phyloP scores from a whole-genome alignment of 2,113 vertebrate genomes.

The Thamnaconus septentrionalis region DNA sequence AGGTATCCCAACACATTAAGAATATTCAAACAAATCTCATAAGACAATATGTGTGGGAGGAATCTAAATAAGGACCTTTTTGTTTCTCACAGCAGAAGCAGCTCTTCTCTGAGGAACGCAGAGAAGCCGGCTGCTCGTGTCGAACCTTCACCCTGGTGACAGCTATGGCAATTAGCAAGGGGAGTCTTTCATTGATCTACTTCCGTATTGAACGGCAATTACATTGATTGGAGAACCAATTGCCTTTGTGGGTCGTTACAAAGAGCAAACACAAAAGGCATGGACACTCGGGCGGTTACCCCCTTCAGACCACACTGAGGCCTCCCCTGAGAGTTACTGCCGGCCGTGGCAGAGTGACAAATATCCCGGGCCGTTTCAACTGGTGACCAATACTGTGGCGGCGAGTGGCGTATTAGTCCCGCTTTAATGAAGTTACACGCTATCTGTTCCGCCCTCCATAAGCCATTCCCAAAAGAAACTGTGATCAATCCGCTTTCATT shows the following conservation, averaged over 20 bases:
- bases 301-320: background rate
- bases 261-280: background rate
- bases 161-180: background rate
- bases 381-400: conserved; percentile 17
- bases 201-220: conserved; percentile 10
- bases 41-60: background rate
- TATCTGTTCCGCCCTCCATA: background rate
- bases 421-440: conserved; percentile 30
- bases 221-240: conserved; percentile 6
- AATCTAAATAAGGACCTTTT: background rate
- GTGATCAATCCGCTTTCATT: conserved; percentile 1
- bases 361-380: background rate
- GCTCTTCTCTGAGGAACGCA: background rate
- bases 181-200: background rate
- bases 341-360: background rate
- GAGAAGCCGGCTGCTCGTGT: too few species aligned
- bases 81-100: background rate
- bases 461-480: conserved; percentile 8
- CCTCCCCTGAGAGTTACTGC: background rate
- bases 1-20: too few species aligned
- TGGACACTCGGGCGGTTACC: background rate
- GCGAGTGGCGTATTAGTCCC: background rate
- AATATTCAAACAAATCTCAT: background rate
- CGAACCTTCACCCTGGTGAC: background rate
- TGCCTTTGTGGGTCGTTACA: conserved; percentile 3